phyloP scores from a whole-genome alignment of 2,888 invertebrate genomes.

The Nephrocerus scutellatus region DNA sequence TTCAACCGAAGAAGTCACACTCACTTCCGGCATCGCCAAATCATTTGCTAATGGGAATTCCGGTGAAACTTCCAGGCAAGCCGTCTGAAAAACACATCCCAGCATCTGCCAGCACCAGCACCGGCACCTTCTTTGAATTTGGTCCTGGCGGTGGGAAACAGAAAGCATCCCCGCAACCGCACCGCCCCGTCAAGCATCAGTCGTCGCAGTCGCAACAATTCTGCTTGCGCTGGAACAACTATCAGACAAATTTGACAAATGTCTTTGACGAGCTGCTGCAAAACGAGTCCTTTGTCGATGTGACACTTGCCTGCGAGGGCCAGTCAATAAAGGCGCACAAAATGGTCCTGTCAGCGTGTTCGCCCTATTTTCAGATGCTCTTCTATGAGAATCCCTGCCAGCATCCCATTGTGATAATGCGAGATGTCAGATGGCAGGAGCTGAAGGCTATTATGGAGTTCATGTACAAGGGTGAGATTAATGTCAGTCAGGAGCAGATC shows the following conservation, averaged over 20 bases:
- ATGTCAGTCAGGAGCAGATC: slow-evolving; percentile 86
- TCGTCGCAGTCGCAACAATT: slow-evolving; percentile 62
- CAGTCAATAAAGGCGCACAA: slow-evolving; percentile 88
- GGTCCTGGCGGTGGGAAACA: slow-evolving; percentile 12
- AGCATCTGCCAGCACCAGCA: slow-evolving; percentile 26
- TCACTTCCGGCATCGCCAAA: slow-evolving; percentile 41
- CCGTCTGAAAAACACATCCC: too few species aligned
- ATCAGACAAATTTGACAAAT: slow-evolving; percentile 80
- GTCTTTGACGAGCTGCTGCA: slow-evolving; percentile 76
- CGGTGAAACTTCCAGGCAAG: slow-evolving; percentile 20
- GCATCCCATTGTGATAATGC: slow-evolving; percentile 87
- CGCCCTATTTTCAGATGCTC: slow-evolving; percentile 84
- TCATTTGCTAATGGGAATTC: slow-evolving; percentile 18
- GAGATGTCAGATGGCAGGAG: slow-evolving; percentile 84
- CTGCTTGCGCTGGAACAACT: slow-evolving; percentile 89
- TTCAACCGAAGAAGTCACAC: slow-evolving; percentile 37
- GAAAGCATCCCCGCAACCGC: slow-evolving; percentile 17
- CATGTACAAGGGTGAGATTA: slow-evolving; percentile 94
- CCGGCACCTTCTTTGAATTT: slow-evolving; percentile 33
- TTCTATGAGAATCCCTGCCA: slow-evolving; percentile 91
- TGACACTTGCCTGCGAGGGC: slow-evolving; percentile 85
- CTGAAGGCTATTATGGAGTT: slow-evolving; percentile 86
- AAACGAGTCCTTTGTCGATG: slow-evolving; percentile 85
- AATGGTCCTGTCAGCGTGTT: slow-evolving; percentile 87
- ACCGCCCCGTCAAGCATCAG: slow-evolving; percentile 10